Base-by-base conservation (phyloP, 2,797 vertebrate species). In the Intellagama lesueurii region DNA sequence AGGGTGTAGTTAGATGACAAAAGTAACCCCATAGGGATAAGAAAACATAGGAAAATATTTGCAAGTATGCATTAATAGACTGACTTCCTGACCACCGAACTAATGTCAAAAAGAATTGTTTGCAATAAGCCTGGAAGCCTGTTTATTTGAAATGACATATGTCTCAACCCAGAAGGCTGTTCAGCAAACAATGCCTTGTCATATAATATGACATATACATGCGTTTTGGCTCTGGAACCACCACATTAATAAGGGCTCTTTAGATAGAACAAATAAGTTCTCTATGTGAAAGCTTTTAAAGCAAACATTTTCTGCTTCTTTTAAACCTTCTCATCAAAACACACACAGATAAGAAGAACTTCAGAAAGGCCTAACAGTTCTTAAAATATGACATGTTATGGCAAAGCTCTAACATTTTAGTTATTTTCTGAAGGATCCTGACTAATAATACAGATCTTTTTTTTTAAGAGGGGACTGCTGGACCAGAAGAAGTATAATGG, bases 261-360 rank as follows among this genome's bases (percentile, higher is more conserved):
- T 91, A 90, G 92, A 90, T 80, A 94, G 94, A 95, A 94, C 87
- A 94, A 87, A 96, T 94, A 92, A 94, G 68, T 2, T 91, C 44
- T 81, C 88, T 94, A 91, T 73, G 83, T 69, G 68, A 83, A 87
- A 95, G 22, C 86, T 91, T 92, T 69, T 86, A 91, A 96, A 95
- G 91, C 1, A 83, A 91, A 89, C 11, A 83, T 93, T 93, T 93
- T 91, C 83, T 93, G 81, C 83, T 93, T 92, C 85, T 93, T 93
- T 92, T 91, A 86, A 2, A 68, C n/a, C 44, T 88, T 85, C 7
- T 8, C 78, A 17, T 89, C 83, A 32, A 68, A 91, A 32, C 14
- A 78, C 60, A 72, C 16, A 64, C 22, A 47, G 22, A 47, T 2
- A 40, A 8, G 1, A 60, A 22, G 22, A 35, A 30, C 75, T 73